Evolutionary conservation across 2,113 vertebrate species (phyloP).

Genomic region (Podarcis raffonei): DNA sequence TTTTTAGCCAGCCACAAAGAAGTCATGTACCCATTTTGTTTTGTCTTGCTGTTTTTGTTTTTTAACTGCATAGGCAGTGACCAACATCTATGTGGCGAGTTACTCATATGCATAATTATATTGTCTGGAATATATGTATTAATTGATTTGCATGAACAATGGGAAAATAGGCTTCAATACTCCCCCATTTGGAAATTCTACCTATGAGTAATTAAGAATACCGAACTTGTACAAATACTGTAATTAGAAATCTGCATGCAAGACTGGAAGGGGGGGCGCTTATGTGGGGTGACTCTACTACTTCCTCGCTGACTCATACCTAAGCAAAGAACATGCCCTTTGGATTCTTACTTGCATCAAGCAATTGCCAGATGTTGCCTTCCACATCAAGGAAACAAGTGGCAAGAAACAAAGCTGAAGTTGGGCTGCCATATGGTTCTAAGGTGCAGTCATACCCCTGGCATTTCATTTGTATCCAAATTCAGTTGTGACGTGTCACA

Average conservation of each 20-base stretch:
- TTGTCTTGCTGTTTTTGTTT: too few species aligned
- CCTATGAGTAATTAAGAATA: slow-evolving; percentile 12
- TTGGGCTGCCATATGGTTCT: background rate
- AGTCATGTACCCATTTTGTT: background rate
- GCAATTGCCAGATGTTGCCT: background rate
- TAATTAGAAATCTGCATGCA: slow-evolving; percentile 19
- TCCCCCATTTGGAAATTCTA: background rate
- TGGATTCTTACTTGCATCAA: background rate
- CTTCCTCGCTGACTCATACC: background rate
- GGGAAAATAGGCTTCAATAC: background rate
- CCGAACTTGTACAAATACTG: slow-evolving; percentile 12
- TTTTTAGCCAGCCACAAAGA: background rate
- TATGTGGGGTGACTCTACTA: background rate
- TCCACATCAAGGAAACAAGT: background rate
- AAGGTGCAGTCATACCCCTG: background rate
- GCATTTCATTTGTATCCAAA: background rate
- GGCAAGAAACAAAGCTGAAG: background rate
- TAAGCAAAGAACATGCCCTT: background rate
- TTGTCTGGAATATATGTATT: slow-evolving; percentile 2
- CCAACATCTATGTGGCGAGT: background rate
- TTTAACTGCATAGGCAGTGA: background rate
- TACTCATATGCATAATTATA: slow-evolving; percentile 2
- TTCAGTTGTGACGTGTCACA: background rate
- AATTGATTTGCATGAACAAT: slow-evolving; percentile 31
- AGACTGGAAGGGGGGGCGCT: background rate